These are phyloP conservation scores for Stenichneumon culpator DNA, from an alignment of 2,888 invertebrate genomes.

Conservation along the genomic window DNA sequence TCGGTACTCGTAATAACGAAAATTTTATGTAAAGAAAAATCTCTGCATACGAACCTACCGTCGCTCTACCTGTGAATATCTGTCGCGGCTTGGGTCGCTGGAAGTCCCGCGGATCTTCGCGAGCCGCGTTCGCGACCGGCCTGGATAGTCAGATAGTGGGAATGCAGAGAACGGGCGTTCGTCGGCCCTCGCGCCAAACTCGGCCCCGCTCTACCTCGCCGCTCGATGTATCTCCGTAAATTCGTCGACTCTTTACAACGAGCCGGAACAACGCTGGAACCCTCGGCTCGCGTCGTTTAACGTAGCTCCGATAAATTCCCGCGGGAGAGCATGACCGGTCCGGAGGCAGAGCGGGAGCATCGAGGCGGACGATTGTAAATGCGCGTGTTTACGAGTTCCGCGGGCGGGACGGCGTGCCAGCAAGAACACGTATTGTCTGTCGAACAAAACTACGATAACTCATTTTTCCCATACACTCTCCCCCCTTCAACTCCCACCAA, in stretches of 20 bases:
- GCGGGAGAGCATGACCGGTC: slow-evolving; percentile 20
- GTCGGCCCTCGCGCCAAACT: slow-evolving; percentile 20
- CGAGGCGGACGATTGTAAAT: slow-evolving; percentile 57
- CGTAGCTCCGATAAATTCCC: slow-evolving; percentile 67
- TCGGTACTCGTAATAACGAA: too few relatives aligned
- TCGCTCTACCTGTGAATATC: too few relatives aligned
- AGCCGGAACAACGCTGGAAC: slow-evolving; percentile 18
- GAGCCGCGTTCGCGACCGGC: neutral
- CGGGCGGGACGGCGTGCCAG: slow-evolving; percentile 57
- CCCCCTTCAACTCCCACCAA: neutral
- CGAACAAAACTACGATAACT: slow-evolving; percentile 65
- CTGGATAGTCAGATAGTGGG: slow-evolving; percentile 37
- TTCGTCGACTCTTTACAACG: slow-evolving; percentile 67
- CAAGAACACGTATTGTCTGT: slow-evolving; percentile 61
- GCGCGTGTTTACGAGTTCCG: slow-evolving; percentile 70
- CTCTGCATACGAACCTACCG: too few relatives aligned
- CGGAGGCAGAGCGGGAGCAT: slow-evolving; percentile 1
- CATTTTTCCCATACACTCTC: slow-evolving; percentile 47
- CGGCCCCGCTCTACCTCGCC: slow-evolving; percentile 4
- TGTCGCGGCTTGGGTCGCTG: too few relatives aligned
- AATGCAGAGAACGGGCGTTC: slow-evolving; percentile 13
- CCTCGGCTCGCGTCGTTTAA: slow-evolving; percentile 66
- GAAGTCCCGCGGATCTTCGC: neutral
- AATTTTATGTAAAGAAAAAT: too few relatives aligned
- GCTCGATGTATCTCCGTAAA: slow-evolving; percentile 64